Evolutionary conservation across 2,797 vertebrate genomes (phyloP), one percentile per base, ranked within the genome.

Genomic region (Chromobotia macracanthus): DNA sequence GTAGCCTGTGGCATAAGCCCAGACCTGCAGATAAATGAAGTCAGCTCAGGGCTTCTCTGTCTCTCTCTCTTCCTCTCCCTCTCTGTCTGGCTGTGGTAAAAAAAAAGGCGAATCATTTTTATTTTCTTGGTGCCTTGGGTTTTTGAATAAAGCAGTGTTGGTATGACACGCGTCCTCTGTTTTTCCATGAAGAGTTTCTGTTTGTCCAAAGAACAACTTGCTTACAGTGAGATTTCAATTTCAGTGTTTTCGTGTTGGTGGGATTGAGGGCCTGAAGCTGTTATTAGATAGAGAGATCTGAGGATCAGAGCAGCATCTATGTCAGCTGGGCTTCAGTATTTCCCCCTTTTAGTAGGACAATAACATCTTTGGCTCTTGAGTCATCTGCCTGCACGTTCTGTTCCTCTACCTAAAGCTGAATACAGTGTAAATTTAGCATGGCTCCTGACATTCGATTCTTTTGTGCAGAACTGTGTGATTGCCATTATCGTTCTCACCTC

Each of bases 361-460:
- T 82, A 68, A 61, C 67, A 67, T 85, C 60, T 81, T 68, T 69
- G 80, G 63, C 72, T 63, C 25, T n/a, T 58, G 53, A 77, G 68
- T 71, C 80, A 75, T 78, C 72, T 82, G 56, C 46, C 21, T 65
- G 74, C 68, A 28, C 28, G 48, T 46, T 11, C 28, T 16, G 13
- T 38, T 60, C 61, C 28, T 79, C 12, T 68, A 16, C 61, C 21
- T 11, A 13, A 23, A 75, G 19, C 9, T 38, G 63, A 75, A 75
- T 31, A 23, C 18, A 50, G 44, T 44, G 51, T 25, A 55, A 74
- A 74, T 66, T 35, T 41, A 58, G 51, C 23, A 28, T n/a, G 28
- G 11, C 28, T 72, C 58, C 48, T 71, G 76, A 79, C 68, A 72
- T 79, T 79, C 71, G 28, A 23, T 79, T 55, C 19, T 71, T 16